Base-by-base conservation (phyloP, 2,888 invertebrate species). In the Nomada ferruginata region DNA sequence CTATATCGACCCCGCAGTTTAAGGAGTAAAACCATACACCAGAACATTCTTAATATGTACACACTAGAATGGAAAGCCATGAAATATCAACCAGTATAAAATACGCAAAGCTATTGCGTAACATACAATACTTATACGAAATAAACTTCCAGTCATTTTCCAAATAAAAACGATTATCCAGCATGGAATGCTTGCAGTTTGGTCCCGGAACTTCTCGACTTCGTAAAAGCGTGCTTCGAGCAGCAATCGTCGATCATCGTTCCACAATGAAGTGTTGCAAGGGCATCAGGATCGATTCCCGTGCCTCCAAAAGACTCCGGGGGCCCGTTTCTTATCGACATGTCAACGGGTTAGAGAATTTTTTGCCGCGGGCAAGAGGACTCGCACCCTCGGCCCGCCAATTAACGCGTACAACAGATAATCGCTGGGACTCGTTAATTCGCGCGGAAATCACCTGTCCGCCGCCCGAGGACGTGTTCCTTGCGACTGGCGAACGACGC, bases 361-460 rank as follows among this genome's bases (percentile, higher is more conserved):
- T 52, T 63, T 10, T 15, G 20, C 44, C n/a, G 36, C 13, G 44
- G 42, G 15, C 18, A 36, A 44, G 61, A 63, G 52, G 69, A 63
- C 44, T 77, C 64, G 64, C 26, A 44, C 42, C 53, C 15, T 57
- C n/a, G 68, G 44, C 0, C 53, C 64, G 47, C 77, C 70, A 79
- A 79, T 79, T 79, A 84, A 78, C 84, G 69, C 75, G 63, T 74
- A 74, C 73, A 63, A 79, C 78, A 82, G 87, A 82, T 88, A 87
- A 87, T 86, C 85, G 86, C 36, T 66, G 75, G 78, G 86, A 87
- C 86, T 88, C 83, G 85, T 89, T 87, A 85, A 87, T 87, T 88
- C 83, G 85, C 76, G 75, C 80, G 75, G 87, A 78, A 88, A 89
- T 86, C 87, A 88, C 84, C 89, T 89, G 89, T 87, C 89, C 78